Evolutionary conservation across 2,113 vertebrate genomes (phyloP), one percentile per base, ranked within the genome.

Genomic region (Telmatochromis sp.): DNA sequence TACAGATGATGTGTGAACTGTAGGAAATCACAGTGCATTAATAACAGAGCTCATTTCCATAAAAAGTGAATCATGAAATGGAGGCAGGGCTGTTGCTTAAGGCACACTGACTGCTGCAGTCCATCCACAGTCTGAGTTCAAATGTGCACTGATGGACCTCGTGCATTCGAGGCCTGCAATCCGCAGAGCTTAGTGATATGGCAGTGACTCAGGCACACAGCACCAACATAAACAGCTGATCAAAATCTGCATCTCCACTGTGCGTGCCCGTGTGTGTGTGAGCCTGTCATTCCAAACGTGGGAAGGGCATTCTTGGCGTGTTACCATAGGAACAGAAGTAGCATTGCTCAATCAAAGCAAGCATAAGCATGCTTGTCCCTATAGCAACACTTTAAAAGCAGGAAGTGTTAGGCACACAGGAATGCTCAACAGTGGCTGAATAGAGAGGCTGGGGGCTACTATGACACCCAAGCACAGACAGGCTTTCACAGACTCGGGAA

Each of bases 331-430:
- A 91, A 94, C 90, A 63, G 45, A 83, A 89, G 81, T 54, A 65
- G 78, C 78, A 88, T 86, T 92, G 79, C 89, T 89, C 68, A 88
- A 86, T 86, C 89, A 87, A 33, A 57, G 63, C 86, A 78, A 82
- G 92, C 68, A 63, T 87, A 86, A 86, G 87, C 91, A 91, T 65
- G 91, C 87, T 85, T 81, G 55, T 92, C 81, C 42, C 91, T 65
- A 87, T 51, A 53, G 87, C 31, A 91, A 93, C 85, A 58, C 60
- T 68, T 86, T 55, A 58, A 91, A 93, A 92, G 86, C 84, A 94
- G 87, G 87, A 92, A 91, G 86, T 86, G 91, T 92, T 86, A 58
- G 70, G 86, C 80, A 83, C 89, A 86, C 82, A 93, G 91, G 94
- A 94, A 95, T 93, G 91, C 85, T 87, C 80, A 90, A 65, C 53